Conservation (phyloP, 2,888 invertebrate species). For the Lochmaea capreae region DNA sequence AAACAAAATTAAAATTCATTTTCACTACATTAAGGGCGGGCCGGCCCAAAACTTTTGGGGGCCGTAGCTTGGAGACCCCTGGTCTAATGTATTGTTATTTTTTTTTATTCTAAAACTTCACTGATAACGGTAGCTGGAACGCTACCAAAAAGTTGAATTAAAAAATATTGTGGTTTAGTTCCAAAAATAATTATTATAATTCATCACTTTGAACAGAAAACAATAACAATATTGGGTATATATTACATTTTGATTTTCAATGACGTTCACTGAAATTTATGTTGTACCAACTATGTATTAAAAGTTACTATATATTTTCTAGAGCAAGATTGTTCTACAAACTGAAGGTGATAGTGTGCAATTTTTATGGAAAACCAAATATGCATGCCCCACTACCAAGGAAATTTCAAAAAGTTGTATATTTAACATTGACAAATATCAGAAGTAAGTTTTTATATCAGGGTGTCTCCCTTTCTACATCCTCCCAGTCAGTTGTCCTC, state of each 20-base stretch:
- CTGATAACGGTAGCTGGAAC: too few relatives aligned
- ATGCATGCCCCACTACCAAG: slow-evolving; percentile 22
- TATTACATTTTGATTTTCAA: not conserved
- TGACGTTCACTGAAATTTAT: not conserved
- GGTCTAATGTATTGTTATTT: too few relatives aligned
- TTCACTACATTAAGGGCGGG: too few relatives aligned
- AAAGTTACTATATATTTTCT: slow-evolving; percentile 15
- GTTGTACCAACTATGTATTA: not conserved
- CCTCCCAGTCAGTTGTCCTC: too few relatives aligned
- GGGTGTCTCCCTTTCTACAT: too few relatives aligned
- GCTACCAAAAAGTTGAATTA: not conserved
- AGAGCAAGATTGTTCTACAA: slow-evolving; percentile 29
- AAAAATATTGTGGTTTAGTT: not conserved
- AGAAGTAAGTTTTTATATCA: slow-evolving; percentile 12
- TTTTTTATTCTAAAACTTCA: too few relatives aligned
- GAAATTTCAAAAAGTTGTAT: slow-evolving; percentile 16
- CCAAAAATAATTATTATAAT: not conserved
- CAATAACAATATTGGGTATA: too few relatives aligned
- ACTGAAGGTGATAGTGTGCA: slow-evolving; percentile 12
- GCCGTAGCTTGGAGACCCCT: too few relatives aligned
- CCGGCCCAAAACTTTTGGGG: too few relatives aligned
- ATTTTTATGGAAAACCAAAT: slow-evolving; percentile 35
- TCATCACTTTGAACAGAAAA: not conserved
- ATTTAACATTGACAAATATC: not conserved
- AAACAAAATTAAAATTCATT: too few relatives aligned